Base-by-base conservation (phyloP, 1,140 invertebrate species). In the Conus ventricosus region DNA sequence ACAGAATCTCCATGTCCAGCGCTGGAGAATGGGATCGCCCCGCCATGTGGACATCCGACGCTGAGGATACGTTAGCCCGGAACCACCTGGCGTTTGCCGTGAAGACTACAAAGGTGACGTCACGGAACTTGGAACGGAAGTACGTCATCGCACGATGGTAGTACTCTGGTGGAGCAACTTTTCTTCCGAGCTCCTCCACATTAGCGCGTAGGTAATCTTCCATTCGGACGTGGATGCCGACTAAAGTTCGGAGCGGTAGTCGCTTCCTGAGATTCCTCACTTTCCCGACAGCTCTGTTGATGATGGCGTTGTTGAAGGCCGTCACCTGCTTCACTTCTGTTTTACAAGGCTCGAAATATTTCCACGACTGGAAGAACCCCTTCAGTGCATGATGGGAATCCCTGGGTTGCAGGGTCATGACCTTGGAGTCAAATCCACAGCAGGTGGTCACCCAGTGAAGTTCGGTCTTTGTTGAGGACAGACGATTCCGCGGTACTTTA, bases 1-100 rank as follows among this genome's bases (percentile, higher is more conserved):
- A 51, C 25, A 94, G 80, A 4, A 92, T 81, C 0, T 92, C 92
- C 81, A 94, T 71, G 86, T 94, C 93, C 90, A 91, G 82, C 93
- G 89, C 90, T 5, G 85, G 53, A 25, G 75, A 76, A 8, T 78
- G 27, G 55, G 88, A 87, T 15, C 87, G 76, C 17, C 87, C 6
- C 17, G 89, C 51, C n/a, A 91, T 86, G 0, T 81, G 53, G 13
- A 91, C 78, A 39, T 90, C 78, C 8, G 53, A 53, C 39, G 54
- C 13, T 5, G 39, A 11, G 10, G n/a, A 39, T 17, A 89, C 82
- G 51, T 88, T 90, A 1, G 10, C 17, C 53, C 67, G 25, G 15
- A 51, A 67, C 87, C 84, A 88, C 5, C 5, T 20, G 7, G 63
- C n/a, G 23, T 90, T 80, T 63, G 88, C 51, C 4, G 71, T 83